These are phyloP conservation scores for Neelides folsomi DNA, from an alignment of 2,888 invertebrate species.

Conservation along the genomic window DNA sequence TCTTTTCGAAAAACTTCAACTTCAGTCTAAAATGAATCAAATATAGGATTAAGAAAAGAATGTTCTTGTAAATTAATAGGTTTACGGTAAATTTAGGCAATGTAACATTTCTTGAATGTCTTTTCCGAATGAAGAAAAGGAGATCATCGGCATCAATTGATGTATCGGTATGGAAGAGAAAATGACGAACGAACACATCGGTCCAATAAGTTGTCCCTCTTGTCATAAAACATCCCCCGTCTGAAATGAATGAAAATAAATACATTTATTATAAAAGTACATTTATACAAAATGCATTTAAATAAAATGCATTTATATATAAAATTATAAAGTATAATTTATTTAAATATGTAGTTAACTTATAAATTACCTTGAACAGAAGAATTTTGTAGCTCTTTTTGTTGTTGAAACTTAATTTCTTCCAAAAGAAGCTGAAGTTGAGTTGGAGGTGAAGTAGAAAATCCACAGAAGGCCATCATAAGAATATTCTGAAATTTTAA, in stretches of 20 bases:
- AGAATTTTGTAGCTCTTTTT: constrained; percentile 44
- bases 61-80: not conserved
- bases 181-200: constrained; percentile 83
- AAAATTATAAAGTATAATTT: too few species aligned
- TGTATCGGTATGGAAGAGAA: constrained; percentile 47
- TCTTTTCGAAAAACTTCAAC: constrained; percentile 96
- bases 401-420: constrained; percentile 82
- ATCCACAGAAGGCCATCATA: too few species aligned
- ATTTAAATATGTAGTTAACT: too few species aligned
- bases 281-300: too few species aligned
- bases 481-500: too few species aligned
- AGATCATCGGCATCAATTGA: constrained; percentile 87
- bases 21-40: constrained; percentile 52
- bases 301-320: too few species aligned
- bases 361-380: constrained; percentile 28
- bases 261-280: too few species aligned
- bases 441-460: constrained; percentile 41
- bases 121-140: constrained; percentile 86
- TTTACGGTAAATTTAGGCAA: constrained; percentile 75
- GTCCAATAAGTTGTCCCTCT: constrained; percentile 93
- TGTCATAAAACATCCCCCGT: constrained; percentile 74
- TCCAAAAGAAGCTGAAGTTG: constrained; percentile 73
- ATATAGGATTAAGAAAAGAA: not conserved
- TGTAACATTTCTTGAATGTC: constrained; percentile 60
- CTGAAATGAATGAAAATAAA: not conserved